These are phyloP conservation scores for Hormiphora californensis DNA, from an alignment of 37 sponge, comb jelly and placozoan species.

Conservation along the genomic window DNA sequence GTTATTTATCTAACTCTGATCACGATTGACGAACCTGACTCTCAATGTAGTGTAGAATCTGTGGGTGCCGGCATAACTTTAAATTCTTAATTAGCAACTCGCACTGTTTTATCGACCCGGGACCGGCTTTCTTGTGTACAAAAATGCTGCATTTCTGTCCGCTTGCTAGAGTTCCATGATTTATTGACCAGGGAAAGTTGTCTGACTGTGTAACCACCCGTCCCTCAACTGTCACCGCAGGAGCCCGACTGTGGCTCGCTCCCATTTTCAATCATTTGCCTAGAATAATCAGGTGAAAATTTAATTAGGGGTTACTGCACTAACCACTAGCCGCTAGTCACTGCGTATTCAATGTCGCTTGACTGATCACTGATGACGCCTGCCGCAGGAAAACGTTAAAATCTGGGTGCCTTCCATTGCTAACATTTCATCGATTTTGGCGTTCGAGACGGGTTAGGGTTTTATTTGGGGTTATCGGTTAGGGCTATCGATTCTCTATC, in stretches of 20 bases:
- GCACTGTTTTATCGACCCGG: neutral
- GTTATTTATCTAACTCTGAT: neutral
- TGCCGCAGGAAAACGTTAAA: too few species aligned
- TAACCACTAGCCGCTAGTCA: too few species aligned
- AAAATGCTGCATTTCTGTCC: constrained; percentile 32
- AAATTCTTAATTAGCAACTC: neutral
- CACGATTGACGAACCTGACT: constrained; percentile 32
- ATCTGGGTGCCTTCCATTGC: too few species aligned
- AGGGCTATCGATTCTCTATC: too few species aligned
- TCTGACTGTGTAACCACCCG: constrained; percentile 24
- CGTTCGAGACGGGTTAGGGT: too few species aligned
- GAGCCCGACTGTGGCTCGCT: constrained; percentile 3
- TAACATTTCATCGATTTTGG: too few species aligned
- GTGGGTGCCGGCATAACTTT: constrained; percentile 20
- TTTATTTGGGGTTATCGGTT: too few species aligned
- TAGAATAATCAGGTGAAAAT: neutral
- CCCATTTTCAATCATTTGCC: neutral
- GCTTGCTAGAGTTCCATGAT: constrained; percentile 29
- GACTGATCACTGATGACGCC: too few species aligned
- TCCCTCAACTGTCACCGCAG: constrained; percentile 23
- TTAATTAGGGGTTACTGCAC: too few species aligned
- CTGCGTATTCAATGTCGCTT: too few species aligned
- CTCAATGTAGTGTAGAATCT: constrained; percentile 45
- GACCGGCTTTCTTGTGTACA: constrained; percentile 37
- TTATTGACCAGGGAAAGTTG: constrained; percentile 41